These are phyloP conservation scores for Trilocha varians DNA, from an alignment of 2,888 invertebrate genomes.

Conservation along the genomic window DNA sequence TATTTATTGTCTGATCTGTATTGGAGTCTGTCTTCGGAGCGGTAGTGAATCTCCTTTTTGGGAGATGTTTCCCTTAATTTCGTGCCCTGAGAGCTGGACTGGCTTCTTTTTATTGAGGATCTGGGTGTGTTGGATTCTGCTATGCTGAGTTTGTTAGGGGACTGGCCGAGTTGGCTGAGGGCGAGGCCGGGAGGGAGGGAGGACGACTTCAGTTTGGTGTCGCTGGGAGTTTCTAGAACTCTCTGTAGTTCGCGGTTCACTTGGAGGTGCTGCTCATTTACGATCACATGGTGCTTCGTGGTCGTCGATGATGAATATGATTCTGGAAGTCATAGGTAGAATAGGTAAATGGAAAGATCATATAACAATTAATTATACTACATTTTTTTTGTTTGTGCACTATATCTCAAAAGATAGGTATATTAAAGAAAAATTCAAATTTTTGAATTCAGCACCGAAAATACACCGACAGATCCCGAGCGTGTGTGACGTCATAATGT, in stretches of 20 bases:
- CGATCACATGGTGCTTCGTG: conserved; percentile 56
- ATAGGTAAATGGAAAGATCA: too few species aligned
- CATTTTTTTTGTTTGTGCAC: too few species aligned
- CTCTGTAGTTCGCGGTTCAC: conserved; percentile 52
- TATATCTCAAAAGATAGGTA: too few species aligned
- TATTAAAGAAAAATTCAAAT: too few species aligned
- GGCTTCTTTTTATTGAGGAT: conserved; percentile 64
- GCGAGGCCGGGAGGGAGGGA: conserved; percentile 77
- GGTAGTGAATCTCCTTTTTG: conserved; percentile 40
- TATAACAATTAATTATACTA: too few species aligned
- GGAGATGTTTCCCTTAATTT: conserved; percentile 45
- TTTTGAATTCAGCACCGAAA: too few species aligned
- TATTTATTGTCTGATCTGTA: conserved; percentile 52
- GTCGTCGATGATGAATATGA: conserved; percentile 69
- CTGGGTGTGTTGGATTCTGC: conserved; percentile 55
- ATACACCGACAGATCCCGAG: too few species aligned
- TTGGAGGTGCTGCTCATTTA: conserved; percentile 55
- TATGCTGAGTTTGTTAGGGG: conserved; percentile 68
- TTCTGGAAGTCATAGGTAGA: too few species aligned
- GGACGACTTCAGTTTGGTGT: conserved; percentile 75
- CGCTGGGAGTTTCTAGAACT: conserved; percentile 56
- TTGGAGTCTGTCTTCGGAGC: conserved; percentile 47
- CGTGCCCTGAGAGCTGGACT: conserved; percentile 66
- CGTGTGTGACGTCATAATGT: too few species aligned
- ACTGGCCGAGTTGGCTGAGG: conserved; percentile 61